Percentiles rank a stretch among this genome's conserved stretches.
Conservation (phyloP, 2,113 vertebrate genomes). For the Melanostigma gelatinosum region DNA sequence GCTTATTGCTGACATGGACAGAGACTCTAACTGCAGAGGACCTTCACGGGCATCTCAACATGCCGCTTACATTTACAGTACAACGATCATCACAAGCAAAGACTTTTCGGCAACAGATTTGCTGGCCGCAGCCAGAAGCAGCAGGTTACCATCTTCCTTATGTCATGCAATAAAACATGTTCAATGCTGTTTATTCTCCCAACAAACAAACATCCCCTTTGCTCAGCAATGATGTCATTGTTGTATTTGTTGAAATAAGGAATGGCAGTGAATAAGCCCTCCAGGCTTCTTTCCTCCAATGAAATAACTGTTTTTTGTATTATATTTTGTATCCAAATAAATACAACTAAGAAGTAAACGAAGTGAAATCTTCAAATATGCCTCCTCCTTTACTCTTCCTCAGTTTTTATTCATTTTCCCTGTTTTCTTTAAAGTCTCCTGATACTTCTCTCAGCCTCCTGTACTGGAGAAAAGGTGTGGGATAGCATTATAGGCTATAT, state of each 20-base stretch:
- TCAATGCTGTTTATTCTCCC: constrained; percentile 9
- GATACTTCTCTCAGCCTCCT: not conserved
- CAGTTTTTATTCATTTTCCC: not conserved
- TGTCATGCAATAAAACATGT: not conserved
- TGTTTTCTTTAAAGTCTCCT: not conserved
- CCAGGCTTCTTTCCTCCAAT: not conserved
- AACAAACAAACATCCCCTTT: no score
- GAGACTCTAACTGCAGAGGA: not conserved
- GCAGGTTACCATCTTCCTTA: not conserved
- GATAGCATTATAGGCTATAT: not conserved
- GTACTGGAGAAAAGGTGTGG: not conserved
- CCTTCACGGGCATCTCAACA: not conserved
- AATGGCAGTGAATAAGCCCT: no score
- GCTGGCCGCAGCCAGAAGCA: not conserved
- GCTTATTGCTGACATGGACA: constrained; percentile 4
- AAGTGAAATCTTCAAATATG: not conserved
- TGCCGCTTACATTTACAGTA: not conserved
- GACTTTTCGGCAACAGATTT: not conserved
- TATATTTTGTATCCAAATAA: not conserved
- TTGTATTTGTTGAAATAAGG: no score
- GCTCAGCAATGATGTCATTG: no score
- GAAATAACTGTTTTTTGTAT: not conserved
- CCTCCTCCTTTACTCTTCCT: not conserved
- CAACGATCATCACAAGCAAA: not conserved
- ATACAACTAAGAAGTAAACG: not conserved